Percentiles rank a stretch among this genome's conserved stretches.
Evolutionary conservation across 92 coral and sea anemone genomes (phyloP).

Genomic region (Parazoanthus darwini): DNA sequence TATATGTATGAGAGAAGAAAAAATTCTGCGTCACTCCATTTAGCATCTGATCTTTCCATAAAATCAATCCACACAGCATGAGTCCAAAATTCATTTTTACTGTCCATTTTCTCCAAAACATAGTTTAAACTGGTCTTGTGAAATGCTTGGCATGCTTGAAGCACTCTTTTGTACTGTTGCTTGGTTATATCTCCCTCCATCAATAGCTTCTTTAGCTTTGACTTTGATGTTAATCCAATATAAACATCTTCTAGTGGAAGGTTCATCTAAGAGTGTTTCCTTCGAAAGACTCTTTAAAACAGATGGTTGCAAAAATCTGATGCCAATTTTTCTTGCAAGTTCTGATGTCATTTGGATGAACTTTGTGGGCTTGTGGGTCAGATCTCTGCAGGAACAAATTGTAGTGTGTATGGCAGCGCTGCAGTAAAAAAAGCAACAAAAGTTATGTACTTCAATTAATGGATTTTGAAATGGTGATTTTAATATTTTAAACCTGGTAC

Average conservation of each 20-base stretch:
- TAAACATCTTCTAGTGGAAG: constrained; percentile 9
- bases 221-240: constrained; percentile 20
- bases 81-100: constrained; percentile 31
- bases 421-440: constrained; percentile 8
- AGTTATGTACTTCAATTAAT: constrained; percentile 8
- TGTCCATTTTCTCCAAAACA: constrained; percentile 23
- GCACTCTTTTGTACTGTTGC: not conserved
- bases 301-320: constrained; percentile 2
- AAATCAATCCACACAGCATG: constrained; percentile 31
- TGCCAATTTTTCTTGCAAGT: not conserved
- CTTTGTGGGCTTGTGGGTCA: constrained; percentile 32
- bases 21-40: constrained; percentile 33
- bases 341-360: not conserved
- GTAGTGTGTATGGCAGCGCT: constrained; percentile 23
- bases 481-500: constrained; percentile 17
- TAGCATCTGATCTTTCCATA: constrained; percentile 25
- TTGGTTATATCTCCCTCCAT: constrained; percentile 25
- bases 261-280: not conserved
- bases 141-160: constrained; percentile 24
- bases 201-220: constrained; percentile 8
- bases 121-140: constrained; percentile 23
- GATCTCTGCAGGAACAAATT: constrained; percentile 39
- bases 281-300: not conserved
- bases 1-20: not conserved
- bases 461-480: constrained; percentile 24